These are phyloP conservation scores for Echinarachnius parma DNA, from an alignment of 53 echinoderm and acorn worm species.

Conservation along the genomic window DNA sequence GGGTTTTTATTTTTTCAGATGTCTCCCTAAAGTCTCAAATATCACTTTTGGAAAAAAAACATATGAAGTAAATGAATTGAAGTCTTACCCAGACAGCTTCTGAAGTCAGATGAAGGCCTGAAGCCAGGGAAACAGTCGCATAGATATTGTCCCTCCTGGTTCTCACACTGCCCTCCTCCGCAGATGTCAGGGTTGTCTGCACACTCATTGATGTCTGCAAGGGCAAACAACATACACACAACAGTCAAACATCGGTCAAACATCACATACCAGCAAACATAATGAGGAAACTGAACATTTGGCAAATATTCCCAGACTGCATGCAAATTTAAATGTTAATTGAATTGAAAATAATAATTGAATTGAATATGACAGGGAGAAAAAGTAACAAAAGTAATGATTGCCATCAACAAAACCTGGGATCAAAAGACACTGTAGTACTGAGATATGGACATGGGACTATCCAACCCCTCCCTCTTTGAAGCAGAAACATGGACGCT, in stretches of 20 bases:
- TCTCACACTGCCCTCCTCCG: constrained; percentile 85
- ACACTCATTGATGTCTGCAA: constrained; percentile 86
- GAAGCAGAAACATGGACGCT: no score
- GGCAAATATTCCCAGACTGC: background rate
- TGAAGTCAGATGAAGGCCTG: constrained; percentile 73
- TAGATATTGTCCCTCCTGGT: constrained; percentile 65
- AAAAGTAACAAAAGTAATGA: no score
- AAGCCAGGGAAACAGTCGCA: constrained; percentile 84
- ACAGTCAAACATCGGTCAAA: background rate
- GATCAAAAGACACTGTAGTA: no score
- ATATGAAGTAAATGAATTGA: no score
- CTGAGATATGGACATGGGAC: no score
- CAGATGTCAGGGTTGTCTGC: constrained; percentile 76
- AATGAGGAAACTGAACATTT: background rate
- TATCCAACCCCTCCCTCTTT: no score
- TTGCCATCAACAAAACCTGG: no score
- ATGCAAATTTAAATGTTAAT: background rate
- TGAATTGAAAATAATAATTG: no score
- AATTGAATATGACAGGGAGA: no score
- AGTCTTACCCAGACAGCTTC: constrained; percentile 78
- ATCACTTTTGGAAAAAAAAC: no score
- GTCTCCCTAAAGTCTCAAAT: no score
- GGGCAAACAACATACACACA: background rate
- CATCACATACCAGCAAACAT: background rate
- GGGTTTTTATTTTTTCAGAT: no score